Percentiles rank a stretch among this genome's conserved stretches.
Evolutionary conservation across 2,888 invertebrate genomes (phyloP).

Genomic region (Ecliptopera silaceata): DNA sequence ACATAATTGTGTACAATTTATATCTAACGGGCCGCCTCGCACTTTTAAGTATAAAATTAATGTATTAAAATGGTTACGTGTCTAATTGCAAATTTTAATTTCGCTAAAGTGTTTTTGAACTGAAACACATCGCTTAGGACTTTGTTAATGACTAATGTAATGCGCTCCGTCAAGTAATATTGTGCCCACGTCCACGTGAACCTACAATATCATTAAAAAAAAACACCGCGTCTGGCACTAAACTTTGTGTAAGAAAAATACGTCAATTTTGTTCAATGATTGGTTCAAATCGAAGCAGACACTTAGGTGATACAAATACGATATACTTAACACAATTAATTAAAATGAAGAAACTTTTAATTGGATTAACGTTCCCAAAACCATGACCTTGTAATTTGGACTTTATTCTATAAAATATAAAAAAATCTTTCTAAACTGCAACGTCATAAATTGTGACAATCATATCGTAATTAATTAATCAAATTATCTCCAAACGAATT

Average conservation of each 20-base stretch:
- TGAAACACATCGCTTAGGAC: too few relatives aligned
- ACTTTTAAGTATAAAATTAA: background rate
- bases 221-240: background rate
- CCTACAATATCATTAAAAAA: constrained; percentile 5
- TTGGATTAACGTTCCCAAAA: background rate
- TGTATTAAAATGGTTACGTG: background rate
- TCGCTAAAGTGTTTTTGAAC: too few relatives aligned
- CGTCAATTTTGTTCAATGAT: background rate
- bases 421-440: too few relatives aligned
- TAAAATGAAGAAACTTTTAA: background rate
- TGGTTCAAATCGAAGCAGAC: constrained; percentile 17
- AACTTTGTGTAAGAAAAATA: background rate
- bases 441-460: background rate
- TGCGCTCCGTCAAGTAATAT: background rate
- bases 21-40: background rate
- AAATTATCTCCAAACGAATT: too few relatives aligned
- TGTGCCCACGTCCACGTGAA: constrained; percentile 10
- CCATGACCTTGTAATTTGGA: background rate
- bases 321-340: background rate
- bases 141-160: background rate
- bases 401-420: too few relatives aligned
- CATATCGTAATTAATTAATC: background rate
- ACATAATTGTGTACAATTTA: background rate
- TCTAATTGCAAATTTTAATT: background rate
- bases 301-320: background rate